Evolutionary conservation across 2,797 vertebrate species (phyloP), one percentile per base, ranked within the genome.

Genomic region (Synaphobranchus kaupii): DNA sequence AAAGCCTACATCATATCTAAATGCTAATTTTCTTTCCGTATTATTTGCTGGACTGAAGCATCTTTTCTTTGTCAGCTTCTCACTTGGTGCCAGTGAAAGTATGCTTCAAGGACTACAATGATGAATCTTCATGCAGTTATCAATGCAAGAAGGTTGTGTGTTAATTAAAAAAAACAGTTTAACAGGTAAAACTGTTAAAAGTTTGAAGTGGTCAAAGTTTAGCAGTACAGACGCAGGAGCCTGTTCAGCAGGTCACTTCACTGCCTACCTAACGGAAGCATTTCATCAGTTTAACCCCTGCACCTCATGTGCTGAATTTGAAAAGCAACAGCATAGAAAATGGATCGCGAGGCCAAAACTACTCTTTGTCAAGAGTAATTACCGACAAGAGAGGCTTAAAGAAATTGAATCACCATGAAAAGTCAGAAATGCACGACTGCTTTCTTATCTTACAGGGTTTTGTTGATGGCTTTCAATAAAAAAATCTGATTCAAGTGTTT

Each of bases 241-340:
- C 71, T 71, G 39, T 66, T 90, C 85, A 87, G 84, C 47, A 50
- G 83, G 85, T 88, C 78, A 66, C 82, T 76, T 47, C 52, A 58
- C 84, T 58, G 13, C 80, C 20, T 50, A 60, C 60, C 58, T 84
- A 48, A 20, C 68, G 10, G 50, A n/a, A 68, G 50, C 63, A 28
- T 78, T 81, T 83, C 48, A 34, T 50, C 8, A 86, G 31, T 20
- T 76, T 76, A 76, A 76, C 39, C 20, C 73, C 73, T 44, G 73
- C 39, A 76, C 17, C 34, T 22, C 39, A 34, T 76, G 28, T 71
- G 39, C 12, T n/a, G 25, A n/a, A 66, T 66, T 28, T 13, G 13
- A 28, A 28, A 71, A 31, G 68, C 68, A 28, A 71, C n/a, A 31
- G 28, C 68, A 85, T 28, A 44, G 84, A 48, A 2, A 52, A 84